Evolutionary conservation across 1,140 invertebrate genomes (phyloP).

Genomic region (Reticulitermes speratus): DNA sequence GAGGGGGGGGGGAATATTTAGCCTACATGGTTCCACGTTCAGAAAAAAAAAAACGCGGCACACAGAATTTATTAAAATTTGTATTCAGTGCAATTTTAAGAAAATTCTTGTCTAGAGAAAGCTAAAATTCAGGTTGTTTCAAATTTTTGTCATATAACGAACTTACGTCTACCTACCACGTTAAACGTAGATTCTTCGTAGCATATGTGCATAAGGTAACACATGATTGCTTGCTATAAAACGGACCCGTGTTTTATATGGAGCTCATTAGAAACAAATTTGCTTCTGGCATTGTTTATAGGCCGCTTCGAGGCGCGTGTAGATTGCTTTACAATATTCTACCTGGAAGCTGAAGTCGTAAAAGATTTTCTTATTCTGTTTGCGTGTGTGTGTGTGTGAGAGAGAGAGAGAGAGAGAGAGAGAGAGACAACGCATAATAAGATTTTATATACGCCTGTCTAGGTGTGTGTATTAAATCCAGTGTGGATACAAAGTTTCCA

Average conservation of each 20-base stretch:
- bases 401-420: too few relatives aligned
- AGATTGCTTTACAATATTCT: constrained; percentile 23
- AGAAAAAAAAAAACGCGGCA: too few relatives aligned
- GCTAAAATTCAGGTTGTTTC: too few relatives aligned
- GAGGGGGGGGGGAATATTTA: too few relatives aligned
- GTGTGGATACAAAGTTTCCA: background rate
- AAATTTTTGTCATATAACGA: too few relatives aligned
- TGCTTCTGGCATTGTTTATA: constrained; percentile 23
- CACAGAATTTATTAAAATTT: too few relatives aligned
- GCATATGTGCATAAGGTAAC: background rate
- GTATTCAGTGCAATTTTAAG: too few relatives aligned
- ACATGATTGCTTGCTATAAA: background rate
- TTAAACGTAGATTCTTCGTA: background rate
- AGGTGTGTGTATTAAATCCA: background rate
- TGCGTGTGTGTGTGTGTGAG: background rate
- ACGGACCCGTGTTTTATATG: constrained; percentile 12
- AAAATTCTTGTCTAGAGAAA: too few relatives aligned
- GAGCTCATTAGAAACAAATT: constrained; percentile 16
- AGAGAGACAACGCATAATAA: too few relatives aligned
- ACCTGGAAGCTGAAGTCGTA: constrained; percentile 12
- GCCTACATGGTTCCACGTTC: too few relatives aligned
- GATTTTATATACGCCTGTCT: background rate
- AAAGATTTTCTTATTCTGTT: background rate
- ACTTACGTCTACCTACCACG: background rate
- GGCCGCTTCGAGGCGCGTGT: constrained; percentile 2